Percentiles rank a stretch among this genome's conserved stretches.
Conservation (phyloP, 2,888 invertebrate genomes). For the Tineola bisselliella region DNA sequence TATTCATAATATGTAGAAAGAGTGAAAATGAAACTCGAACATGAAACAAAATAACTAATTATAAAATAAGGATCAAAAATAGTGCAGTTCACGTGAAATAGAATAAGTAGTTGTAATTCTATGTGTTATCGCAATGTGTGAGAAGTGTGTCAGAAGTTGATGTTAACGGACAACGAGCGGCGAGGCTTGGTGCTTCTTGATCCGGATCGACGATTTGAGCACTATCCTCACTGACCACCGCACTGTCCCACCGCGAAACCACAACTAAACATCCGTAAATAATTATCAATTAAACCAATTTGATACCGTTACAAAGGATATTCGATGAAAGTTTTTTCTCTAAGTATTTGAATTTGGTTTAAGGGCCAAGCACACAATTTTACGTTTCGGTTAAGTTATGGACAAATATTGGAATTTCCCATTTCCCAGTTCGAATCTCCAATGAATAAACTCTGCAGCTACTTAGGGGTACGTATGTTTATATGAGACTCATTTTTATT, state of each 20-base stretch:
- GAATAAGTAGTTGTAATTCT: not conserved
- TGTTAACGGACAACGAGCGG: not conserved
- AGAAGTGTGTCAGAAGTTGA: constrained; percentile 5
- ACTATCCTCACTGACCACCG: not conserved
- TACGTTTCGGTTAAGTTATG: too few species aligned
- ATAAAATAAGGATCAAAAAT: not conserved
- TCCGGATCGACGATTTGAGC: not conserved
- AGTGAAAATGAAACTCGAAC: too few species aligned
- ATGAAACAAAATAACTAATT: not conserved
- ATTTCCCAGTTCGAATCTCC: too few species aligned
- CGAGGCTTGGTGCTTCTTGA: not conserved
- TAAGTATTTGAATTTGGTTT: too few species aligned
- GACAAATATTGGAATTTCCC: too few species aligned
- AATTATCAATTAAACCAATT: not conserved
- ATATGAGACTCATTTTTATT: too few species aligned
- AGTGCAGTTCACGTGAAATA: not conserved
- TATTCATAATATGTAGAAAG: too few species aligned
- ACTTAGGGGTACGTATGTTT: too few species aligned
- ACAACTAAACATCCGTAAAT: not conserved
- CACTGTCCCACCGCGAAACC: not conserved
- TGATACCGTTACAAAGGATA: not conserved
- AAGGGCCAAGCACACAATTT: too few species aligned
- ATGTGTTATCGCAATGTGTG: not conserved
- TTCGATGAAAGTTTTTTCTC: not conserved
- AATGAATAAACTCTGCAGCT: too few species aligned